A percentile compares a stretch with the other conserved stretches of the same genome.
Evolutionary conservation across 2,888 invertebrate genomes (phyloP).

Genomic region (Halictus ligatus): DNA sequence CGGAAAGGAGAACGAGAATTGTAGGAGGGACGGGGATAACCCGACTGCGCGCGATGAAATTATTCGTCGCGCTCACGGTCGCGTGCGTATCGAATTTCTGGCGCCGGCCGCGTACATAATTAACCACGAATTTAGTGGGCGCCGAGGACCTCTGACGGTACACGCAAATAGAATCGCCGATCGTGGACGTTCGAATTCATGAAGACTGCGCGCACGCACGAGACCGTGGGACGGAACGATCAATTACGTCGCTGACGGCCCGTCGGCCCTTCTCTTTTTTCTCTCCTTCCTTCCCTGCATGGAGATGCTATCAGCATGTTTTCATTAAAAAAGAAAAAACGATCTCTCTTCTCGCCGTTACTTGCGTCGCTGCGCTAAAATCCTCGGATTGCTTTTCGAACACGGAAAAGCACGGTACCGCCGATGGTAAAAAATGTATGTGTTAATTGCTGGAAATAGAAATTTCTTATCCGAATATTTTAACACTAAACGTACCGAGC

Average conservation of each 20-base stretch:
- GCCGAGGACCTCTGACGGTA: constrained; percentile 26
- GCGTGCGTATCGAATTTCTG: constrained; percentile 52
- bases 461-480: no score
- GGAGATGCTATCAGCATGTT: not conserved
- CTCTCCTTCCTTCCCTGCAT: not conserved
- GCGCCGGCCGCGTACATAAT: constrained; percentile 46
- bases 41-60: constrained; percentile 8
- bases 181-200: constrained; percentile 32
- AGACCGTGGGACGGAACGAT: constrained; percentile 19
- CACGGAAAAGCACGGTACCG: not conserved
- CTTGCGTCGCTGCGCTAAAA: not conserved
- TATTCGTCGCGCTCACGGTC: constrained; percentile 37
- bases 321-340: not conserved
- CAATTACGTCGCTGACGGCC: constrained; percentile 19
- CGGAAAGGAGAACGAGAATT: constrained; percentile 3
- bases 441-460: no score
- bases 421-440: no score
- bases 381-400: not conserved
- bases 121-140: constrained; percentile 52
- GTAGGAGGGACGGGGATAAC: not conserved
- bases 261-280: not conserved
- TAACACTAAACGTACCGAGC: no score
- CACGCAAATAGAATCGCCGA: constrained; percentile 46
- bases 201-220: constrained; percentile 24
- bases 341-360: not conserved